Conservation (phyloP, 2,888 invertebrate genomes). For the Cephus rjabovi region DNA sequence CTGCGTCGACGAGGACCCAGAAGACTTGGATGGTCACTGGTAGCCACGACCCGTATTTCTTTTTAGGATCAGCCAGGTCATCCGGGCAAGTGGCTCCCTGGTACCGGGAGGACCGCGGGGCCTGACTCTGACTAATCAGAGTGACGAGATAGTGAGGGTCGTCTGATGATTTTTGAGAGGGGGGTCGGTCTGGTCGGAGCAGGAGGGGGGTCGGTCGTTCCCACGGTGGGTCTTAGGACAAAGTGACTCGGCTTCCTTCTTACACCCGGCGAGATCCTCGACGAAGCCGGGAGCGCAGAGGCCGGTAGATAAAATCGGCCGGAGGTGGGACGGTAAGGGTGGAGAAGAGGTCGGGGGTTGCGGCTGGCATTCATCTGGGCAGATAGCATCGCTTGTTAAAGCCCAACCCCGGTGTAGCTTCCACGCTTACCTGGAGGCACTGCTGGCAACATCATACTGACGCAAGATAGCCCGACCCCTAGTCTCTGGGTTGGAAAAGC, state of each 20-base stretch:
- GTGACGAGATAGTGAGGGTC: too few species aligned
- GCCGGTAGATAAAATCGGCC: slow-evolving; percentile 48
- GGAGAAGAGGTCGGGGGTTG: slow-evolving; percentile 42
- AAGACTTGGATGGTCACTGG: too few species aligned
- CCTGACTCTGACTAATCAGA: too few species aligned
- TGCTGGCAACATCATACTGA: slow-evolving; percentile 53
- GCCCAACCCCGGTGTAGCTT: slow-evolving; percentile 30
- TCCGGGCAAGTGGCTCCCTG: too few species aligned
- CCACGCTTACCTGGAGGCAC: slow-evolving; percentile 44
- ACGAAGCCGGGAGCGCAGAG: slow-evolving; percentile 8
- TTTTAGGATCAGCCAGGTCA: too few species aligned
- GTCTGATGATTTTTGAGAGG: too few species aligned
- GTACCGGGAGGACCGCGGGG: too few species aligned
- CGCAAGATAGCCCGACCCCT: slow-evolving; percentile 48
- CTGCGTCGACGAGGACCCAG: too few species aligned
- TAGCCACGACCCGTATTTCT: too few species aligned
- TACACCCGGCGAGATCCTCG: neutral
- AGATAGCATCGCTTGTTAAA: slow-evolving; percentile 66
- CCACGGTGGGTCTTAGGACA: neutral
- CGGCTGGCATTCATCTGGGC: slow-evolving; percentile 59
- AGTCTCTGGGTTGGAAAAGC: slow-evolving; percentile 33
- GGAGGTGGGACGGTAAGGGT: slow-evolving; percentile 20
- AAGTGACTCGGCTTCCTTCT: neutral
- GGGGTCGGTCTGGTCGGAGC: neutral
- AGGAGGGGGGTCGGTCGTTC: neutral